Evolutionary conservation across 2,797 vertebrate genomes (phyloP).

Genomic region (Mormyrus proboscirostris): DNA sequence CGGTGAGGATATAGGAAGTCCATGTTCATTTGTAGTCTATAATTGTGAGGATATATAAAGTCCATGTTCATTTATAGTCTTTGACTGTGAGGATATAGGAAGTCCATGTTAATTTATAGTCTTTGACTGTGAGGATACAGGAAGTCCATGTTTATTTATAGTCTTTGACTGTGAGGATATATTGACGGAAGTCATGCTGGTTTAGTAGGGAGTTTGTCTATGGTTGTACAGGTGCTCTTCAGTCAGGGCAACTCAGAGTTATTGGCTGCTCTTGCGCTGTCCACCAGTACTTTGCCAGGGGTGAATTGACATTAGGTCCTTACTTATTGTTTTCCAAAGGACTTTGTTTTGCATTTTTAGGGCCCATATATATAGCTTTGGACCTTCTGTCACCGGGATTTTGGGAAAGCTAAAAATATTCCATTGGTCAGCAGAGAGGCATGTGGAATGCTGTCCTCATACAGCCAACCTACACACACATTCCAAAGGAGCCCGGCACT

Average conservation of each 20-base stretch:
- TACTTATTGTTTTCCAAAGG: neutral
- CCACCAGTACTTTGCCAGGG: neutral
- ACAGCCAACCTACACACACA: neutral
- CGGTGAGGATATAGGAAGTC: neutral
- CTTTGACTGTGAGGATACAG: neutral
- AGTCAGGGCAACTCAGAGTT: neutral
- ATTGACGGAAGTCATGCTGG: neutral
- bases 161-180: neutral
- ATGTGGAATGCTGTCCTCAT: neutral
- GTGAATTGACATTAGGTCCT: neutral
- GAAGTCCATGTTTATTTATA: neutral
- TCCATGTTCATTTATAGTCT: neutral
- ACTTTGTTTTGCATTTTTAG: neutral
- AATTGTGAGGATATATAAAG: neutral
- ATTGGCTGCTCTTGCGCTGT: neutral
- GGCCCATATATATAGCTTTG: neutral
- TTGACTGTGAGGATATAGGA: neutral
- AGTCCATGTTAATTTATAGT: neutral
- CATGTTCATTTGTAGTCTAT: neutral
- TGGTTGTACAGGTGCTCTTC: neutral
- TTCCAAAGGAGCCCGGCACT: neutral
- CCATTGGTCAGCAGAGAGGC: neutral
- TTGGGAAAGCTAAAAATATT: neutral
- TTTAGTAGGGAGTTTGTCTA: neutral
- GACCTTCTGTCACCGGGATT: neutral